phyloP scores from a whole-genome alignment of 2,797 vertebrate genomes.

The Champsocephalus gunnari region DNA sequence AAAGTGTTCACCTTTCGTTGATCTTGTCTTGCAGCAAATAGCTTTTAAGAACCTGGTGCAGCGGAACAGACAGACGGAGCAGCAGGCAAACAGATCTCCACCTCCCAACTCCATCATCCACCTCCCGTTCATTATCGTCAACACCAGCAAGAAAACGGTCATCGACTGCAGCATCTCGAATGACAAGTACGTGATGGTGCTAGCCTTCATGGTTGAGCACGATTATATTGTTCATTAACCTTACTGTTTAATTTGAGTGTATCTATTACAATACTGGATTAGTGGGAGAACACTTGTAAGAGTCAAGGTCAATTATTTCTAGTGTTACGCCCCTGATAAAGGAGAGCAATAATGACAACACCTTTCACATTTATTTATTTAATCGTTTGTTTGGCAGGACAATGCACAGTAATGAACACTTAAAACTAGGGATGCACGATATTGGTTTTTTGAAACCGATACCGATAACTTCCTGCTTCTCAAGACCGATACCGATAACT shows the following conservation, averaged over 20 bases:
- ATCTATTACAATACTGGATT: not conserved
- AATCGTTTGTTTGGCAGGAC: too few species aligned
- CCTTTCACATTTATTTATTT: too few species aligned
- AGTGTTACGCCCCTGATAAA: too few species aligned
- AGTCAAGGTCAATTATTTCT: not conserved
- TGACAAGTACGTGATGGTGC: slow-evolving; percentile 90
- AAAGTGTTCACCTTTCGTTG: slow-evolving; percentile 13
- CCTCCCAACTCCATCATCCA: slow-evolving; percentile 98
- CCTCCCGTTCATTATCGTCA: slow-evolving; percentile 98
- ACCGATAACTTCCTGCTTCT: too few species aligned
- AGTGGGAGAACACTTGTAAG: too few species aligned
- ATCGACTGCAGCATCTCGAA: slow-evolving; percentile 99
- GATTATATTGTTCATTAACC: not conserved
- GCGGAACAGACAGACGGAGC: slow-evolving; percentile 94
- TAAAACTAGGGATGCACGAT: too few species aligned
- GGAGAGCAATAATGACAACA: too few species aligned
- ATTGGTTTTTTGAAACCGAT: too few species aligned
- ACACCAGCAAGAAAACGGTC: slow-evolving; percentile 99
- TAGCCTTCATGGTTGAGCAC: not conserved
- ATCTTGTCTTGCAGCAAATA: slow-evolving; percentile 91
- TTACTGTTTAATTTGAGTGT: too few species aligned
- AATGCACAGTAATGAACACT: too few species aligned
- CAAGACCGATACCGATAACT: too few species aligned
- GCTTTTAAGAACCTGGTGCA: slow-evolving; percentile 99
- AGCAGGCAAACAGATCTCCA: slow-evolving; percentile 92